These are phyloP conservation scores for Amorpha juglandis DNA, from an alignment of 2,888 invertebrate species.

Conservation along the genomic window DNA sequence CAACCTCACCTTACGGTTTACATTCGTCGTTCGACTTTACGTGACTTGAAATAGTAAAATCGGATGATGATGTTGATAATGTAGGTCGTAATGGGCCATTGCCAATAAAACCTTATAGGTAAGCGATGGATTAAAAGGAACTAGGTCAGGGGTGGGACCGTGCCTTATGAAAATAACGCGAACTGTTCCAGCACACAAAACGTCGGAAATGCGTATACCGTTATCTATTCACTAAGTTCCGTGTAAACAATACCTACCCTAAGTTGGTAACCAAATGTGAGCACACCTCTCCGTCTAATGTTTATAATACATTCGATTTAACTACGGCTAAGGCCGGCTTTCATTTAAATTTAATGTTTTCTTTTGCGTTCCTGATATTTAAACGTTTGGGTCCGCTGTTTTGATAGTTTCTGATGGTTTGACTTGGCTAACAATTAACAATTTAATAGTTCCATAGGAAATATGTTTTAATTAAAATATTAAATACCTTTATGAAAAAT, in stretches of 20 bases:
- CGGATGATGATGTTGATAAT: slow-evolving; percentile 84
- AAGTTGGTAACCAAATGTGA: slow-evolving; percentile 20
- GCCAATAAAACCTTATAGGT: slow-evolving; percentile 84
- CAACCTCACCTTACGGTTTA: slow-evolving; percentile 69
- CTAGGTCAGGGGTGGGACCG: slow-evolving; percentile 78
- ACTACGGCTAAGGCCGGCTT: slow-evolving; percentile 2
- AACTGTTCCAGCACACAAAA: slow-evolving; percentile 59
- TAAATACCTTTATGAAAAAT: too few relatives aligned
- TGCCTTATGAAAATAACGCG: slow-evolving; percentile 76
- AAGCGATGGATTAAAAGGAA: slow-evolving; percentile 83
- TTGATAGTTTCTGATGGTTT: slow-evolving; percentile 6
- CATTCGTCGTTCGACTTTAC: slow-evolving; percentile 80
- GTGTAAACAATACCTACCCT: slow-evolving; percentile 25
- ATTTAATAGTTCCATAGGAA: neutral
- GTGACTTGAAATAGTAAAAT: slow-evolving; percentile 85
- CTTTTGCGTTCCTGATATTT: slow-evolving; percentile 15
- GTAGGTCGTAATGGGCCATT: slow-evolving; percentile 83
- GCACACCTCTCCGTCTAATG: slow-evolving; percentile 23
- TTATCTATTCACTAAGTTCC: slow-evolving; percentile 48
- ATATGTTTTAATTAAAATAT: too few relatives aligned
- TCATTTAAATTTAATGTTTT: slow-evolving; percentile 20
- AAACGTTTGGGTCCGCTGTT: slow-evolving; percentile 9
- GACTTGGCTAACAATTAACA: neutral
- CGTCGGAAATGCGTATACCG: slow-evolving; percentile 57
- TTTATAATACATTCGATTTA: slow-evolving; percentile 21